Base-by-base conservation (phyloP, 2,113 vertebrate genomes). In the Pachycephala philippinensis region DNA sequence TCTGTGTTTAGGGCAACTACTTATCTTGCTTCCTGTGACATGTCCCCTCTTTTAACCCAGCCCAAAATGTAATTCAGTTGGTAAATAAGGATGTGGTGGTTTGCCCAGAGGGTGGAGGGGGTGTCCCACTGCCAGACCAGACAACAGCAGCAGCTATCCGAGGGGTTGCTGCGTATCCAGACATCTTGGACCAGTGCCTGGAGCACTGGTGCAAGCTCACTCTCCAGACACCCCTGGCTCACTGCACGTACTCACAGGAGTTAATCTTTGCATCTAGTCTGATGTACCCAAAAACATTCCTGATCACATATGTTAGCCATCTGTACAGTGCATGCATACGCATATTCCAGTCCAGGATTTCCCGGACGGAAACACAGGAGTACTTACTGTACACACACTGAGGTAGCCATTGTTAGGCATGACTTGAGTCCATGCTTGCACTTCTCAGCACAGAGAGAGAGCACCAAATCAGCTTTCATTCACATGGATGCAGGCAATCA, bases 111-210 rank as follows among this genome's bases (percentile, higher is more conserved):
- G n/a, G 15, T 66, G 60, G 45, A 20, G 10, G 3, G 23, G 9
- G 3, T 64, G 28, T 71, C 42, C 42, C n/a, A 13, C 35, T 54
- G 19, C 44, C 75, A 79, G 66, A n/a, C 8, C n/a, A 40, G 60
- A 35, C 31, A 40, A 9, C 1, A 17, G 28, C 53, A 72, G 42
- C 6, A 37, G 20, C 35, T 45, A 13, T 54, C 0, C 0, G 0
- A 23, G 33, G 39, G 11, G 9, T 37, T 54, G 7, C 57, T 68
- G 15, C 6, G 2, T 53, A 33, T 54, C 63, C 52, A 61, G 44
- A 75, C 2, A 0, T 27, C 53, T 47, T 63, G 71, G 71, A 54
- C 15, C 57, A 10, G 18, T 10, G 21, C 49, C 39, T 1, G 3
- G 66, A 63, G 31, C 14, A 21, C 21, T 18, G 23, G 10, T 27